Evolutionary conservation across 2,888 invertebrate species (phyloP), one percentile per base, ranked within the genome.

Genomic region (Drosophila planitibia): DNA sequence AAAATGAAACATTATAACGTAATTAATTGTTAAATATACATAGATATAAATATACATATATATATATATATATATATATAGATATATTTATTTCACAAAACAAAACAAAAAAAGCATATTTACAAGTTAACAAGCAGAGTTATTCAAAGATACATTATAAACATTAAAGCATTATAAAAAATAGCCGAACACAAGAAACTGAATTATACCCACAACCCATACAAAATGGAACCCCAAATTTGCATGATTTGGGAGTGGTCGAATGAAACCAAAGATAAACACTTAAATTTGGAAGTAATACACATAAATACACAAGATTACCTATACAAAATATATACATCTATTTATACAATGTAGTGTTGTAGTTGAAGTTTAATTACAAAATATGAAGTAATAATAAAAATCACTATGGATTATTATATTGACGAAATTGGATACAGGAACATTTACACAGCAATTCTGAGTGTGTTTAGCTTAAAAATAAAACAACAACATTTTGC

Each of bases 361-460:
- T 87, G 85, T 90, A 85, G 85, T 82, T 87, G 79, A 79, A 80
- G 74, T 82, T 82, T 59, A 70, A 88, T 74, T 80, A 80, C 67
- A 70, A 73, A 77, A 64, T 30, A 55, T 41, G 41, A 53, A 69
- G 51, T 51, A 59, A 62, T 28, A 30, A 51, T 22, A 72, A 28
- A 28, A 28, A 28, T 28, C 28, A 66, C 65, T 63, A 71, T 71
- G 62, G 57, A 77, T 53, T 77, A 76, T 77, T 79, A 86, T 80
- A 89, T 76, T 87, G 75, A 86, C 69, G 81, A 91, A 89, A 89
- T 90, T 79, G 83, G 87, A 89, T 91, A 90, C 91, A 90, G 90
- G 90, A 91, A 91, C 85, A 83, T 91, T 86, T 85, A 86, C 86
- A 90, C 89, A 86, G 77, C 74, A 84, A 85, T 86, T 90, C 87